These are phyloP conservation scores for Callyntrura sp. DNA, from an alignment of 2,888 invertebrate genomes.

Conservation along the genomic window DNA sequence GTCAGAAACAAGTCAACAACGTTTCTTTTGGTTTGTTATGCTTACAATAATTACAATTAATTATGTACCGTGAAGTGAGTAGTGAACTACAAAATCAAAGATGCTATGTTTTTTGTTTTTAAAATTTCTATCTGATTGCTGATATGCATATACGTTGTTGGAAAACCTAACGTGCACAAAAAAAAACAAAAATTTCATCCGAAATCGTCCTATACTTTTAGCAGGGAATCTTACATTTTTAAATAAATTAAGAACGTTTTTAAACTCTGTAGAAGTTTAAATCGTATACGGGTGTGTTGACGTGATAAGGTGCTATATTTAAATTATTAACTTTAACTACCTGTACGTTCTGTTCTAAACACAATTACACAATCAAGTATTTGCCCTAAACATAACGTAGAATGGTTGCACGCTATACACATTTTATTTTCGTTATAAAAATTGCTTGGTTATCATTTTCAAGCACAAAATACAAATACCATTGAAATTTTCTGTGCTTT, in stretches of 20 bases:
- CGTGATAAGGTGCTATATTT: conserved; percentile 11
- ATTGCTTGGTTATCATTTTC: too few relatives aligned
- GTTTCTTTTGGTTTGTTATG: neutral
- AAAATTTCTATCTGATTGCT: neutral
- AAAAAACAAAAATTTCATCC: neutral
- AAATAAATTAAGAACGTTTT: conserved; percentile 34
- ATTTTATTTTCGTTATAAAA: too few relatives aligned
- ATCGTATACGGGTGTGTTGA: conserved; percentile 46
- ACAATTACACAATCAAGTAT: neutral
- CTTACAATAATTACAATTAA: neutral
- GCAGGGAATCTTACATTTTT: neutral
- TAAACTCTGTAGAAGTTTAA: conserved; percentile 1
- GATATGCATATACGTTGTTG: neutral
- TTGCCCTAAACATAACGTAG: neutral
- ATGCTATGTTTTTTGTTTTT: neutral
- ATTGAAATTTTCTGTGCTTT: neutral
- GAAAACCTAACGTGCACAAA: neutral
- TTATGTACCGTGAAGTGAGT: neutral
- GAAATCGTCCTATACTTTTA: neutral
- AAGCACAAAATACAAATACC: neutral
- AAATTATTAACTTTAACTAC: neutral
- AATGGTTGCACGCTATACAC: neutral
- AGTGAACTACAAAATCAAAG: neutral
- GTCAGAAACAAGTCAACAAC: neutral
- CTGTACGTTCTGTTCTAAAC: neutral